Conservation (phyloP, 2,888 invertebrate genomes). For the Scaptomyza tumidula region DNA sequence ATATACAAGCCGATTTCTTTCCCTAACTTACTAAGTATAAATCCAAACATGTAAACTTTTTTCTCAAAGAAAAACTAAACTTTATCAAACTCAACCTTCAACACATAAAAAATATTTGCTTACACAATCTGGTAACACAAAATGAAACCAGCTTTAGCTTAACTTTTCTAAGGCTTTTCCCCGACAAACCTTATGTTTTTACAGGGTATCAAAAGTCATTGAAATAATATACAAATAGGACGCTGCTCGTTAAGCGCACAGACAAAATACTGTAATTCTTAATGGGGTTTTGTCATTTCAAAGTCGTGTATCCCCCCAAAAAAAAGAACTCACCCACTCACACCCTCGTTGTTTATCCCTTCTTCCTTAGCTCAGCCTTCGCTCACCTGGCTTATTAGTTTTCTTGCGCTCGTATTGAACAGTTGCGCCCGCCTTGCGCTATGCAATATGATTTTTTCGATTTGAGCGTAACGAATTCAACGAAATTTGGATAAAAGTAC, state of each 20-base stretch:
- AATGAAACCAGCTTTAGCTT: no score
- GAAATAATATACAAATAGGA: slow-evolving; percentile 42
- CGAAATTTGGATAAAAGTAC: slow-evolving; percentile 1
- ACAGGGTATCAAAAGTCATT: slow-evolving; percentile 41
- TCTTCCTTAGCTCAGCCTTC: neutral
- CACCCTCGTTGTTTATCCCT: neutral
- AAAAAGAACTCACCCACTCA: slow-evolving; percentile 29
- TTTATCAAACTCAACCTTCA: no score
- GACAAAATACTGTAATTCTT: slow-evolving; percentile 57
- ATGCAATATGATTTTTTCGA: slow-evolving; percentile 38
- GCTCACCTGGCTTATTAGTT: slow-evolving; percentile 67
- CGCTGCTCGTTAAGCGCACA: slow-evolving; percentile 32
- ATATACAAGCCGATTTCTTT: no score
- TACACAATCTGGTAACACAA: no score
- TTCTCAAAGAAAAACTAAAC: no score
- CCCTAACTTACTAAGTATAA: no score
- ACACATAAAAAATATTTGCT: no score
- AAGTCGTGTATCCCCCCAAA: slow-evolving; percentile 20
- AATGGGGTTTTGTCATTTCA: slow-evolving; percentile 77
- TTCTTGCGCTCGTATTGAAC: slow-evolving; percentile 51
- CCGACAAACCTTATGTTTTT: neutral
- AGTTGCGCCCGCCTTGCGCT: slow-evolving; percentile 30
- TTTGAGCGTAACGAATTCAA: slow-evolving; percentile 44
- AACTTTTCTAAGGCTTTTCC: no score
- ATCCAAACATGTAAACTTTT: no score